Evolutionary conservation across 2,113 vertebrate species (phyloP).

Genomic region (Gulo gulo): DNA sequence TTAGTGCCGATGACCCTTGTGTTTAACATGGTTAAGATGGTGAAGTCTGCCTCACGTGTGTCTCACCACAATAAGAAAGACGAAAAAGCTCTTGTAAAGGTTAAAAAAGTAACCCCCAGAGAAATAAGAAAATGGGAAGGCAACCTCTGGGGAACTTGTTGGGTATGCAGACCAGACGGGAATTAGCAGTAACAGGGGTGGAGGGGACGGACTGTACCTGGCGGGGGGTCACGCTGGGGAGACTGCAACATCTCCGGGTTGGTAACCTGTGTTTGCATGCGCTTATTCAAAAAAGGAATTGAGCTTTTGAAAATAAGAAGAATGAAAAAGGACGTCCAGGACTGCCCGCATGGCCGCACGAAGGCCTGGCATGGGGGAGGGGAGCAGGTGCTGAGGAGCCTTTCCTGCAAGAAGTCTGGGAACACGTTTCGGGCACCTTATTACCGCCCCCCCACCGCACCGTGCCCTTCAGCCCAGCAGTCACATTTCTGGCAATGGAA

Average conservation of each 20-base stretch:
- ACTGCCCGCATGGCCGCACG: fast-evolving
- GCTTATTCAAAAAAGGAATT: neutral
- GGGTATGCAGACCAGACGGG: too few species aligned
- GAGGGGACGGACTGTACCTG: too few species aligned
- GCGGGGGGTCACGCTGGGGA: neutral
- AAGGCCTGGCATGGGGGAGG: too few species aligned
- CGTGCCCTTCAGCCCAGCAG: neutral
- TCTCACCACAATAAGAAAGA: neutral
- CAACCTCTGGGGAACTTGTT: neutral
- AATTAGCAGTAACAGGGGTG: fast-evolving
- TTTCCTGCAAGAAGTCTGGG: neutral
- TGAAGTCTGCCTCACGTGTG: neutral
- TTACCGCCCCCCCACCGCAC: neutral
- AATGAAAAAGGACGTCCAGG: neutral
- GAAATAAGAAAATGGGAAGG: neutral
- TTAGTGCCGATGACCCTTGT: fast-evolving
- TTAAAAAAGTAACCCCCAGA: neutral
- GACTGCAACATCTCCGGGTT: neutral
- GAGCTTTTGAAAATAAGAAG: neutral
- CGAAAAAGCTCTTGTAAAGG: neutral
- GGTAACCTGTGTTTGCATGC: neutral
- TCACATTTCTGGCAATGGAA: neutral
- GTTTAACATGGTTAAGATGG: fast-evolving
- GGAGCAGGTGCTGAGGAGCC: fast-evolving
- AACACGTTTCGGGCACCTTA: neutral